Percentiles rank a stretch among this genome's conserved stretches.
Conservation (phyloP, 64 coral and sea anemone genomes). For the Actinia equina region DNA sequence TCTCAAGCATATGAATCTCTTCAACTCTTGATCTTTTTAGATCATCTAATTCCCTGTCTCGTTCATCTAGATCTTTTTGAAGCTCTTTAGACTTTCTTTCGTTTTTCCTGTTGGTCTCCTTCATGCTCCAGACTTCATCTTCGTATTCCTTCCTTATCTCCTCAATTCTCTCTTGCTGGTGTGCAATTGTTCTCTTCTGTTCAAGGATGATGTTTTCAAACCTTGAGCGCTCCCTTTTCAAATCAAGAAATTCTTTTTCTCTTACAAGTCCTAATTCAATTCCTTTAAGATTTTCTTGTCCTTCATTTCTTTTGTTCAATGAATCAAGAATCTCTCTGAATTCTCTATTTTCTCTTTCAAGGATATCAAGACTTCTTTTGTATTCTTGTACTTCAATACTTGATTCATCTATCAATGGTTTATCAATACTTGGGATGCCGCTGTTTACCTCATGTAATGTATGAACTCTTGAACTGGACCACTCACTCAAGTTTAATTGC, state of each 20-base stretch:
- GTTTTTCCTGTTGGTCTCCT: slow-evolving; percentile 70
- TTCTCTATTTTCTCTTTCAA: slow-evolving; percentile 85
- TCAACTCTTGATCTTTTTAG: slow-evolving; percentile 63
- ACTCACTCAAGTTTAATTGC: slow-evolving; percentile 47
- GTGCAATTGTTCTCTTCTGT: slow-evolving; percentile 52
- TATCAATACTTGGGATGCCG: background rate
- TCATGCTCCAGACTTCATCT: slow-evolving; percentile 56
- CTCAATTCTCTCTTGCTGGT: slow-evolving; percentile 84
- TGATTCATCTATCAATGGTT: background rate
- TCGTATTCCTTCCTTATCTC: slow-evolving; percentile 69
- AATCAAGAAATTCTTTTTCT: slow-evolving; percentile 67
- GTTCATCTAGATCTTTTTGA: slow-evolving; percentile 42
- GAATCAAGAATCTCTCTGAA: slow-evolving; percentile 75
- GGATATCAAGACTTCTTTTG: slow-evolving; percentile 48
- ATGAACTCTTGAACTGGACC: slow-evolving; percentile 6
- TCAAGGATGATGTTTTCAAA: slow-evolving; percentile 61
- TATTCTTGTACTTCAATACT: slow-evolving; percentile 44
- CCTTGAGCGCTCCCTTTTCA: slow-evolving; percentile 58
- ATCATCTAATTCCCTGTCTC: slow-evolving; percentile 51
- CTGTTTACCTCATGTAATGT: background rate
- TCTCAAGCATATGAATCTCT: slow-evolving; percentile 60
- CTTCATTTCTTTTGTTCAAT: slow-evolving; percentile 58
- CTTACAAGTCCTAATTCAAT: slow-evolving; percentile 57
- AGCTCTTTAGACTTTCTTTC: slow-evolving; percentile 65
- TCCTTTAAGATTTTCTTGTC: slow-evolving; percentile 34